Conservation (phyloP, 2,888 invertebrate genomes). For the Slavum lentiscoides region DNA sequence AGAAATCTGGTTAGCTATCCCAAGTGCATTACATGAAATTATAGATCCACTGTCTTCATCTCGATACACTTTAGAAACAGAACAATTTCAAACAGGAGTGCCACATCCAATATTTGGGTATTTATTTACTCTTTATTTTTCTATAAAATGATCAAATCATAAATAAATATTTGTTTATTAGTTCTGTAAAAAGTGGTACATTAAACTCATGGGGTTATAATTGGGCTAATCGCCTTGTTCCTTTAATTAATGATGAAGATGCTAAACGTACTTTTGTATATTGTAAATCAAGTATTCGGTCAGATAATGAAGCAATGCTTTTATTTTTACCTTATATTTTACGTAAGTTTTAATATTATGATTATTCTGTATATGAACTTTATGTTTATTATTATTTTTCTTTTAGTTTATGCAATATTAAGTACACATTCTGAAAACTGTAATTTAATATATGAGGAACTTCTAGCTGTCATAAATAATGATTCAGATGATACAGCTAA, state of each 20-base stretch:
- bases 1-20: constrained; percentile 70
- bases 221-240: constrained; percentile 74
- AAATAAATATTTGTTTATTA: constrained; percentile 36
- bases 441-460: constrained; percentile 64
- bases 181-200: constrained; percentile 52
- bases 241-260: constrained; percentile 66
- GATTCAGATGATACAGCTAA: constrained; percentile 30
- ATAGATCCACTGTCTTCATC: constrained; percentile 77
- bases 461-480: constrained; percentile 62
- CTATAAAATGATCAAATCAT: background rate
- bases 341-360: constrained; percentile 40
- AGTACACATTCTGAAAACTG: constrained; percentile 61
- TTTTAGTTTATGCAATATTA: constrained; percentile 61
- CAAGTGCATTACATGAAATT: constrained; percentile 73
- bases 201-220: constrained; percentile 75
- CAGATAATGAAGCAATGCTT: constrained; percentile 64
- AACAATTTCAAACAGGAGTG: constrained; percentile 57
- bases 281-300: constrained; percentile 74
- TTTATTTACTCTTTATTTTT: constrained; percentile 33
- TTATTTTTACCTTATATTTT: constrained; percentile 77
- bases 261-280: constrained; percentile 69
- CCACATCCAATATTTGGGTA: constrained; percentile 61
- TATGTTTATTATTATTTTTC: constrained; percentile 61
- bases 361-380: background rate
- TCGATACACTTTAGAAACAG: constrained; percentile 60